phyloP scores from a whole-genome alignment of 2,113 vertebrate genomes.

The Lamprologus sp. region DNA sequence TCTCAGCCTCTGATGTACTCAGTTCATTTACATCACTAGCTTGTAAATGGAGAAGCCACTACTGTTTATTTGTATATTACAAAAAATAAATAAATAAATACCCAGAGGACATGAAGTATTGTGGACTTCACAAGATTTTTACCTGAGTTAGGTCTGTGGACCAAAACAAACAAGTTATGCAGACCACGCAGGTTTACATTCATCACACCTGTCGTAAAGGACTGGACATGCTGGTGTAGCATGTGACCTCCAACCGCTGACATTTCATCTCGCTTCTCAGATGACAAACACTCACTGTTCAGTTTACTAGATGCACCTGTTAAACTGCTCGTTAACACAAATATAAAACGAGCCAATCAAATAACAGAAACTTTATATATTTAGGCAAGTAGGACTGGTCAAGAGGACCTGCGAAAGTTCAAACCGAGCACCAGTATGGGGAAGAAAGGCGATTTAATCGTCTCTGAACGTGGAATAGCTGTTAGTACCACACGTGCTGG shows the following conservation, averaged over 20 bases:
- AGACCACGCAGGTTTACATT: not conserved
- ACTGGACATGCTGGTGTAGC: not conserved
- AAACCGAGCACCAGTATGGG: not conserved
- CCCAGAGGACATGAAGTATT: not conserved
- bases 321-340: not conserved
- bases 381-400: not conserved
- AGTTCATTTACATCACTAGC: conserved; percentile 1
- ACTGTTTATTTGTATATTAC: not conserved
- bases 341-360: not conserved
- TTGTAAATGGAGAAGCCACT: not conserved
- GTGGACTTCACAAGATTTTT: not conserved
- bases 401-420: not conserved
- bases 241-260: not conserved
- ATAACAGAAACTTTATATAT: not conserved
- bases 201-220: not conserved
- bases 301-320: not conserved
- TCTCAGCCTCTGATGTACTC: not conserved
- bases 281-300: not conserved
- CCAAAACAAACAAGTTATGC: not conserved
- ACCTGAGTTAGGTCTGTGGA: not conserved
- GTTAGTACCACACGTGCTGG: not conserved
- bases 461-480: not conserved
- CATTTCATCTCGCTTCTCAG: not conserved
- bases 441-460: not conserved
- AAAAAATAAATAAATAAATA: not conserved